These are phyloP conservation scores for Artibeus lituratus DNA, from an alignment of 2,797 vertebrate genomes.

Conservation along the genomic window DNA sequence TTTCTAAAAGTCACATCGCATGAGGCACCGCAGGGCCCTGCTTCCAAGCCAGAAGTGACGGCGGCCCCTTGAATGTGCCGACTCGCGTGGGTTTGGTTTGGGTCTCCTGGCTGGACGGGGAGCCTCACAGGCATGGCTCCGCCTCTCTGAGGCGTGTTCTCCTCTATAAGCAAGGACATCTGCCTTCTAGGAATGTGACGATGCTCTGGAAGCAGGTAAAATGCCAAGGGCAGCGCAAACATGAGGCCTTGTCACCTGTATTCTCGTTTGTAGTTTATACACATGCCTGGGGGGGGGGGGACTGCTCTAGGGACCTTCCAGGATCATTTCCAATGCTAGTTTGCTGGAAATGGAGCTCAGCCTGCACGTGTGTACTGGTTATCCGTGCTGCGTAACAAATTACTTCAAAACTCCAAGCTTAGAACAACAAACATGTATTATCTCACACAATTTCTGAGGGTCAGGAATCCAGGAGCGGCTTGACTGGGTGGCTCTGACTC, in stretches of 20 bases:
- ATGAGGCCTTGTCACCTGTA: not conserved
- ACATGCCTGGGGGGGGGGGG: not conserved
- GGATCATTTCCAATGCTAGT: not conserved
- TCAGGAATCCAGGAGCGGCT: not conserved
- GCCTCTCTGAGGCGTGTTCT: not conserved
- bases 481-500: not conserved
- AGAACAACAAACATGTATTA: not conserved
- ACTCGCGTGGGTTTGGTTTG: not conserved
- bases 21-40: not conserved
- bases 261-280: not conserved
- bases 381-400: constrained; percentile 10
- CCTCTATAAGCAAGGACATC: not conserved
- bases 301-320: not conserved
- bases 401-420: not conserved
- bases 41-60: not conserved
- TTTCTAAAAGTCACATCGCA: not conserved
- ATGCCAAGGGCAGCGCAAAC: not conserved
- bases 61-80: not conserved
- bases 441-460: not conserved
- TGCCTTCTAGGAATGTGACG: not conserved
- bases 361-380: not conserved
- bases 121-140: not conserved
- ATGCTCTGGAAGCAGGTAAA: not conserved
- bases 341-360: constrained; percentile 20
- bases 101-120: not conserved